These are phyloP conservation scores for Rotaria sp. DNA, from an alignment of 2,888 invertebrate species.

Conservation along the genomic window DNA sequence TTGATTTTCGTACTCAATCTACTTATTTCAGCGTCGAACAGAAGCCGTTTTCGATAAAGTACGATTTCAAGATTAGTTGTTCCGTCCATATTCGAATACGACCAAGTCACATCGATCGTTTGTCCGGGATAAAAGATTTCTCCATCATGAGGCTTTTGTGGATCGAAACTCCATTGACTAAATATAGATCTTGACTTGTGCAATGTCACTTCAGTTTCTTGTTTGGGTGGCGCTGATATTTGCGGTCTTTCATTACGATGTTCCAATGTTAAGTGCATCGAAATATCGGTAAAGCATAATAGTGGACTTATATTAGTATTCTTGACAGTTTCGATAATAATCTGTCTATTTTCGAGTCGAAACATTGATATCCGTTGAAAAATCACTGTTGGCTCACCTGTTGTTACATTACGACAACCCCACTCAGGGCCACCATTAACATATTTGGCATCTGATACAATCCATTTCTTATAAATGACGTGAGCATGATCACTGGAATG, in stretches of 20 bases:
- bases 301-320: too few relatives aligned
- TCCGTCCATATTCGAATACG: background rate
- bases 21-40: background rate
- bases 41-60: background rate
- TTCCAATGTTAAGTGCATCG: too few relatives aligned
- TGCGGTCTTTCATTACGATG: background rate
- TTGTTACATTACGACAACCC: too few relatives aligned
- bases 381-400: too few relatives aligned
- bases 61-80: background rate
- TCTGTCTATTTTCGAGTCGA: too few relatives aligned
- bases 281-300: too few relatives aligned
- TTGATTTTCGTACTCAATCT: background rate
- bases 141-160: background rate
- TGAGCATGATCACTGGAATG: background rate
- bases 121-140: background rate
- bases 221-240: background rate
- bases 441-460: too few relatives aligned
- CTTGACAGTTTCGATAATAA: too few relatives aligned
- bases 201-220: background rate
- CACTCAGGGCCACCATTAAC: too few relatives aligned
- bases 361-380: too few relatives aligned
- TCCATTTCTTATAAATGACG: too few relatives aligned
- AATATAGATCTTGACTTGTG: background rate
- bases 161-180: background rate
- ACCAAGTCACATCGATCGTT: background rate